Evolutionary conservation across 2,888 invertebrate species (phyloP).

Genomic region (Metellina segmentata): DNA sequence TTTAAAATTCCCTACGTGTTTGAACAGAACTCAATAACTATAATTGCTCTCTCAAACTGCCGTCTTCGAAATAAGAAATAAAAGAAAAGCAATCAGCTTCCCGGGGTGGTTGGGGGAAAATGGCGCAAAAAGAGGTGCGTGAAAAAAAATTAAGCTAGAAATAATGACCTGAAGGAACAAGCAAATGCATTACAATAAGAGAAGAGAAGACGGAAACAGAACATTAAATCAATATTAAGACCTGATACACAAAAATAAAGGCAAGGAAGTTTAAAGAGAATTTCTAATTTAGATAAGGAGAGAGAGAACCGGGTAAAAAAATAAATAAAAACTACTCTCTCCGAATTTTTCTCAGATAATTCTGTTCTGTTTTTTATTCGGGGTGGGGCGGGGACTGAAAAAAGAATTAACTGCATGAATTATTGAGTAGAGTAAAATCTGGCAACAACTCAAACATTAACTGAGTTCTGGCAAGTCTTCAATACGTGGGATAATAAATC

Average conservation of each 20-base stretch:
- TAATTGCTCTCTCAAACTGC: not conserved
- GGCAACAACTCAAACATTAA: not conserved
- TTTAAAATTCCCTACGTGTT: not conserved
- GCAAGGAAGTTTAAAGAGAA: not conserved
- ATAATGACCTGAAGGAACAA: not conserved
- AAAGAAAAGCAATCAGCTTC: not conserved
- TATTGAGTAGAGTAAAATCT: not conserved
- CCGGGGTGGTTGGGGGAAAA: not conserved
- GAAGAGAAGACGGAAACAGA: not conserved
- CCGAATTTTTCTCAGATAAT: not conserved
- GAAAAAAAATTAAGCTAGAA: not conserved
- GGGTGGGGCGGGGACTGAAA: not conserved
- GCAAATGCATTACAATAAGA: not conserved
- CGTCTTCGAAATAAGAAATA: not conserved
- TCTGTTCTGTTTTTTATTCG: not conserved
- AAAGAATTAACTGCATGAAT: not conserved
- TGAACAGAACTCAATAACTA: not conserved
- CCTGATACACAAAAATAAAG: not conserved
- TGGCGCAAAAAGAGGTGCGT: not conserved
- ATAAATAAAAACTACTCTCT: not conserved
- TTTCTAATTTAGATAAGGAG: not conserved
- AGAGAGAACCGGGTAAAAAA: not conserved
- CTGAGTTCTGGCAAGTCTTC: not conserved
- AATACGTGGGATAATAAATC: not conserved
- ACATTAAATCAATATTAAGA: slow-evolving; percentile 1